phyloP scores from a whole-genome alignment of 2,113 vertebrate genomes.

The Corydoras maculifer region DNA sequence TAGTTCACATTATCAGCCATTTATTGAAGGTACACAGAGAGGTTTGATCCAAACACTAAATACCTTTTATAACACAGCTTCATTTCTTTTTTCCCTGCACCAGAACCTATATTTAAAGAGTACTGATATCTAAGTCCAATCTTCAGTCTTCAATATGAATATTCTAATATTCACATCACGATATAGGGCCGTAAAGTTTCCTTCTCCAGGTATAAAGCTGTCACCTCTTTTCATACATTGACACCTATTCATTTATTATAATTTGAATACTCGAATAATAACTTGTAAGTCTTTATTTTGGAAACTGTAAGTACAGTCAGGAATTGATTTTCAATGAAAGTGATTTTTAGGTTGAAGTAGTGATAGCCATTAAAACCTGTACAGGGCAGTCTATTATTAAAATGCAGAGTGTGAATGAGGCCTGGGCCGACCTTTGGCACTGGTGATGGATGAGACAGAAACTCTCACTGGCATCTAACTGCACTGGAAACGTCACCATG shows the following conservation, averaged over 20 bases:
- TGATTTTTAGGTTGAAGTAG: conserved; percentile 11
- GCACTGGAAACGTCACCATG: conserved; percentile 44
- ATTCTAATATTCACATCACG: conserved; percentile 34
- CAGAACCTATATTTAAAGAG: neutral
- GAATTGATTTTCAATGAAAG: conserved; percentile 9
- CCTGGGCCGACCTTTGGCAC: conserved; percentile 66
- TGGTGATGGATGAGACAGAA: conserved; percentile 60
- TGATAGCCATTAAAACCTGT: conserved; percentile 30
- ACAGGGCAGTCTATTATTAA: conserved; percentile 29
- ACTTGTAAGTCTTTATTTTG: neutral
- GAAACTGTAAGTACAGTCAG: conserved; percentile 6
- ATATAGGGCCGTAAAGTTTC: conserved; percentile 47
- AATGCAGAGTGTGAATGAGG: conserved; percentile 60
- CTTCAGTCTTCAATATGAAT: conserved; percentile 33
- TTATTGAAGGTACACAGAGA: too few species aligned
- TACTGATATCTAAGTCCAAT: too few species aligned
- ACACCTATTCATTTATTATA: conserved; percentile 32
- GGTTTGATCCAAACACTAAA: too few species aligned
- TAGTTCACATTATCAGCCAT: too few species aligned
- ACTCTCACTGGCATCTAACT: conserved; percentile 49
- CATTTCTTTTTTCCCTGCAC: conserved; percentile 43
- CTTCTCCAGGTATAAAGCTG: conserved; percentile 27
- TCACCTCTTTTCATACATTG: conserved; percentile 17
- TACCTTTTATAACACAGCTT: neutral
- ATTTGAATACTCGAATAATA: neutral